Base-by-base conservation (phyloP, 2,888 invertebrate genomes). In the Sacculina carcini region DNA sequence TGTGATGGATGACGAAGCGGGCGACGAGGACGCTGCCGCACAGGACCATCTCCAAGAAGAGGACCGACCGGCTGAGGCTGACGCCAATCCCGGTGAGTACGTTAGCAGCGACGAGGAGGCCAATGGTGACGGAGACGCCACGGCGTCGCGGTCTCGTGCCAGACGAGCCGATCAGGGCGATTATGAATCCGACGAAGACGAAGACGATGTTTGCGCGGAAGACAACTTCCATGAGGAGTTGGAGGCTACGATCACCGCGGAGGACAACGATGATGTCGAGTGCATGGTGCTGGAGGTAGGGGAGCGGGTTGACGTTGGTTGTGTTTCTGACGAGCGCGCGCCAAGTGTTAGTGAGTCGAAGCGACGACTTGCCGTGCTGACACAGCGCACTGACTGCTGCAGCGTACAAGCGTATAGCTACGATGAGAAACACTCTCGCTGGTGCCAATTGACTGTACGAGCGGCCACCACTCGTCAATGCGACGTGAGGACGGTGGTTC, bases 401-500 rank as follows among this genome's bases (percentile, higher is more conserved):
- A 29, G 38, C 16, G 31, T 49, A 40, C 32, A 32, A 23, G 21
- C 51, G 52, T 53, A 39, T 47, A 42, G 56, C 53, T 51, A 51
- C 28, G 56, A 56, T 21, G 56, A 16, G 36, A 49, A 32, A 39
- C 47, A 23, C 26, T 49, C 32, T 21, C 54, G 36, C 38, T 32
- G 52, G 32, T 34, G 32, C 34, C 36, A 31, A n/a, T 23, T 49
- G 4, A 21, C 24, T 6, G 10, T 24, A 23, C 12, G 44, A 23
- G 34, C 21, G 34, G 38, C 10, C 24, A 38, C 28, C 28, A 19
- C 19, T 19, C 77, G 52, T 1, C 48, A 75, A 60, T 67, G 89
- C 0, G 85, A 89, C 62, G 67, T 89, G 44, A 75, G 78, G 0
- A 76, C 77, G 34, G 72, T 85, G 31, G 67, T 89, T 5, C 73